phyloP scores from a whole-genome alignment of 2,888 invertebrate species.

The Spodoptera littoralis region DNA sequence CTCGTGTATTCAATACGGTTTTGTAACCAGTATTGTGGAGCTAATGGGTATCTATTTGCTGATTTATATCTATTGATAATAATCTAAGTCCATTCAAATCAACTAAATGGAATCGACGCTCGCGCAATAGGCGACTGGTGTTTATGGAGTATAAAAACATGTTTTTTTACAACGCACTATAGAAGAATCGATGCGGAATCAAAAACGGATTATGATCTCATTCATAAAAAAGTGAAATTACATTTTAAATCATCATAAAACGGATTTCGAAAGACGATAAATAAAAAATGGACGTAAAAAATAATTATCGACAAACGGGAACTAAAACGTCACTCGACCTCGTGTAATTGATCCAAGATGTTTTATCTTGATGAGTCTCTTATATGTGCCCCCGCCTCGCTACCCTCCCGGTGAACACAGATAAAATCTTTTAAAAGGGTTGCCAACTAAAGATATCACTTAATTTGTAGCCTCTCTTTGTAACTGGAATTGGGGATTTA shows the following conservation, averaged over 20 bases:
- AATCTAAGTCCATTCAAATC: conserved; percentile 77
- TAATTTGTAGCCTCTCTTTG: conserved; percentile 88
- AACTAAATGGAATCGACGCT: conserved; percentile 74
- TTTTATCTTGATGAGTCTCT: conserved; percentile 87
- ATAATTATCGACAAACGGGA: conserved; percentile 78
- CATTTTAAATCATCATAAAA: conserved; percentile 48
- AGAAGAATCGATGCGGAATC: conserved; percentile 64
- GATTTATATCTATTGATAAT: conserved; percentile 80
- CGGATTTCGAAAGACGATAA: conserved; percentile 58
- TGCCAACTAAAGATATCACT: conserved; percentile 88
- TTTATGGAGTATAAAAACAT: conserved; percentile 66
- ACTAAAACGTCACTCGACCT: conserved; percentile 81
- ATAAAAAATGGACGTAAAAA: conserved; percentile 68
- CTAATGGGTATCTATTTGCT: conserved; percentile 78
- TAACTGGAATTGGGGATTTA: conserved; percentile 80
- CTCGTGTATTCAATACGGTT: conserved; percentile 67
- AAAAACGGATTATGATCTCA: conserved; percentile 65
- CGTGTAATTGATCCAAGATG: conserved; percentile 87
- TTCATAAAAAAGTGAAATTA: conserved; percentile 50
- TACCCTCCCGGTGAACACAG: conserved; percentile 83
- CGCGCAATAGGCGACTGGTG: conserved; percentile 68
- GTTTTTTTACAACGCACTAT: conserved; percentile 55
- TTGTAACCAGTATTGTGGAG: conserved; percentile 68
- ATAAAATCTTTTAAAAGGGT: conserved; percentile 88
- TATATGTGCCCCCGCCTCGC: conserved; percentile 84